Evolutionary conservation across 2,797 vertebrate genomes (phyloP), one percentile per base, ranked within the genome.

Genomic region (Fundulus diaphanus): DNA sequence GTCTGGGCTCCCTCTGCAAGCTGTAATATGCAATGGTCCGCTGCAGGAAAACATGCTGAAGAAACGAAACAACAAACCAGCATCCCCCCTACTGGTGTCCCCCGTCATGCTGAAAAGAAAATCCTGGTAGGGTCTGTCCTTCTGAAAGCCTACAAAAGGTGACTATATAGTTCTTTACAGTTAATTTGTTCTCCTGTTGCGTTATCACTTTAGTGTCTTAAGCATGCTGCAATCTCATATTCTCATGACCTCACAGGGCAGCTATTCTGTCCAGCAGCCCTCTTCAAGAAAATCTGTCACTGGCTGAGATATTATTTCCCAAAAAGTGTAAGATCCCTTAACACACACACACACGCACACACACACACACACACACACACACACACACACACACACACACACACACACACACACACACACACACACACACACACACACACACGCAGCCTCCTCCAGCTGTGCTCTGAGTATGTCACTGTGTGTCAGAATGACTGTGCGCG

Each of bases 191-290:
- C 29, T 49, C 22, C 42, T 35, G 40, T 59, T 72, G 59, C 52
- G n/a, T 65, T 73, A 35, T 82, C 79, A 52, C 66, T 73, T 59
- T 63, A 52, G n/a, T 27, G 71, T 48, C 73, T 83, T 24, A 35
- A 75, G 68, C 66, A 74, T 24, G 37, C 70, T 72, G 48, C 81
- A 74, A 70, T 78, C 76, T 74, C 73, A 42, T 72, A 86, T 93
- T 95, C 93, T 90, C 93, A 95, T 95, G 93, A 96, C 93, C 92
- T 95, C 93, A 95, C 83, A 79, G 82, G 66, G 75, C 85, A 95
- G 91, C 85, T 88, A 94, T 95, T 93, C 86, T 85, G 31, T 87
- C 79, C 83, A 1, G 76, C 78, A 83, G 84, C 82, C 83, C 84
- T 77, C 82, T 9, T 7, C 67, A 29, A 83, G 75, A 93, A 93